Percentiles rank a stretch among this genome's conserved stretches.
Evolutionary conservation across 2,888 invertebrate genomes (phyloP).

Genomic region (Meteorus colon): DNA sequence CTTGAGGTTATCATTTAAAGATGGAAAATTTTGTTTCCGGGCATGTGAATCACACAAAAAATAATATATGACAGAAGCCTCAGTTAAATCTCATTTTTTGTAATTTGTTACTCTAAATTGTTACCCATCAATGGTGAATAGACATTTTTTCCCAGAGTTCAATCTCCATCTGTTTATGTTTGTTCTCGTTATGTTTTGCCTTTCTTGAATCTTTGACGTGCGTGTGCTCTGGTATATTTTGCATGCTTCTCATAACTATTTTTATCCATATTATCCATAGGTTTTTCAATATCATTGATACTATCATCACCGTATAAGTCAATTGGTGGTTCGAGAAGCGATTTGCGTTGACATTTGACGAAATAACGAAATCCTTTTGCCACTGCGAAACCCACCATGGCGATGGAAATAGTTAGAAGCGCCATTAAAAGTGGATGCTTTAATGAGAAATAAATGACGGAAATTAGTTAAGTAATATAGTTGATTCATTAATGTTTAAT

Average conservation of each 20-base stretch:
- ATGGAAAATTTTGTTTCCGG: too few species aligned
- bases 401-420: constrained; percentile 80
- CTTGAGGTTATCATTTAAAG: too few species aligned
- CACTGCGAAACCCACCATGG: constrained; percentile 80
- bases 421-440: constrained; percentile 85
- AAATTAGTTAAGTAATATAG: constrained; percentile 26
- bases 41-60: too few species aligned
- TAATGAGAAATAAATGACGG: constrained; percentile 58
- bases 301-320: constrained; percentile 70
- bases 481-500: constrained; percentile 4
- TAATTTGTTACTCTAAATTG: too few species aligned
- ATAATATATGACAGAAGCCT: too few species aligned
- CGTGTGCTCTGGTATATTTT: constrained; percentile 84
- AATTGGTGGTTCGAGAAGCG: constrained; percentile 75
- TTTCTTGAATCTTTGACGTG: constrained; percentile 83
- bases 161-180: not conserved
- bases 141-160: not conserved
- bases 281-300: constrained; percentile 59
- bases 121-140: too few species aligned
- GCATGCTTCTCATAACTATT: constrained; percentile 64
- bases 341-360: constrained; percentile 74
- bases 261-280: constrained; percentile 54
- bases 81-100: too few species aligned
- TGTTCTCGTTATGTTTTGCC: constrained; percentile 77
- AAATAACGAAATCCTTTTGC: constrained; percentile 78